Percentiles rank a stretch among this genome's conserved stretches.
These are phyloP conservation scores for Lithophane socia DNA, from an alignment of 2,888 invertebrate species.

Conservation along the genomic window DNA sequence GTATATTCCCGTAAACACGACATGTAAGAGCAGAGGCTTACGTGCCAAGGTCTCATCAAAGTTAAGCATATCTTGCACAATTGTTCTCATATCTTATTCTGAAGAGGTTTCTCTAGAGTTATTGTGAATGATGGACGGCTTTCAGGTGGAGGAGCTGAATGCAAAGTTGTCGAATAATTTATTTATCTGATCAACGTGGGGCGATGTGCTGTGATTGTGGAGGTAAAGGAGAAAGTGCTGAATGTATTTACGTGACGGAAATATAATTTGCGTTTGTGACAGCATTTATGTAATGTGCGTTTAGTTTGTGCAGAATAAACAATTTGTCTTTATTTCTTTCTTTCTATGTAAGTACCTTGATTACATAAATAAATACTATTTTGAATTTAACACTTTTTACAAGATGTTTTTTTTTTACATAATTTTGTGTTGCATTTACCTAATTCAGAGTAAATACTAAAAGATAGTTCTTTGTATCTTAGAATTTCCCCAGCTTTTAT, in stretches of 20 bases:
- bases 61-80: slow-evolving; percentile 47
- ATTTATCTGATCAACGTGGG: slow-evolving; percentile 64
- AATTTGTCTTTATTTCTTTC: too few relatives aligned
- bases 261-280: not conserved
- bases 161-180: slow-evolving; percentile 48
- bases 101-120: slow-evolving; percentile 52
- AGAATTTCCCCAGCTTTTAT: too few relatives aligned
- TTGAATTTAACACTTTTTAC: too few relatives aligned
- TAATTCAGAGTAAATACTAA: too few relatives aligned
- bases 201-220: slow-evolving; percentile 21
- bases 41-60: slow-evolving; percentile 50
- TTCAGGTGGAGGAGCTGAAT: slow-evolving; percentile 61
- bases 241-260: slow-evolving; percentile 4
- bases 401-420: too few relatives aligned
- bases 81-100: slow-evolving; percentile 63
- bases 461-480: too few relatives aligned
- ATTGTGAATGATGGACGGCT: slow-evolving; percentile 67
- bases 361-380: too few relatives aligned
- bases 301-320: too few relatives aligned
- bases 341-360: too few relatives aligned
- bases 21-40: slow-evolving; percentile 44
- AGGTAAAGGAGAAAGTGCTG: slow-evolving; percentile 15
- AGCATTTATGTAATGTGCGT: not conserved
- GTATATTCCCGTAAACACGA: slow-evolving; percentile 28
- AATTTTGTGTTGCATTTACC: too few relatives aligned